phyloP scores from a whole-genome alignment of 2,797 vertebrate species.

The Chaetophractus vellerosus region DNA sequence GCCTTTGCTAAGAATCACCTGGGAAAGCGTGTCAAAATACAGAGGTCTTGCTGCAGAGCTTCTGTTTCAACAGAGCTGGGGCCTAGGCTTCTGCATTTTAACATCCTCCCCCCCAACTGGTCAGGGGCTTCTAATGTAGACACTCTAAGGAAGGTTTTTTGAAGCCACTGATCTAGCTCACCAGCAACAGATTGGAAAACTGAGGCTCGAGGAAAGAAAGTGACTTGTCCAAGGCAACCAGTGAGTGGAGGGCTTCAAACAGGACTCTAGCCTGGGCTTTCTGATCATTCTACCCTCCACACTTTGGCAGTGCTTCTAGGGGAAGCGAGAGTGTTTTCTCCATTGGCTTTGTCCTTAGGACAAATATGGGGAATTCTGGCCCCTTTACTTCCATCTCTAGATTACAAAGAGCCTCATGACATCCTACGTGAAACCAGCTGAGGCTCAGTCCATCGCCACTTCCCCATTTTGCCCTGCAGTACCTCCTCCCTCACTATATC shows the following conservation, averaged over 20 bases:
- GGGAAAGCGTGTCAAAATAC: neutral
- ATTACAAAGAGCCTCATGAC: neutral
- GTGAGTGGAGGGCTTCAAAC: neutral
- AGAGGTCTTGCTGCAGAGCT: neutral
- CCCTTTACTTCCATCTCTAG: neutral
- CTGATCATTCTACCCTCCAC: neutral
- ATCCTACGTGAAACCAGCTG: neutral
- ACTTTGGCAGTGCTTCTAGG: neutral
- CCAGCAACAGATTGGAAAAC: constrained; percentile 59
- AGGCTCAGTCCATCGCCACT: no score
- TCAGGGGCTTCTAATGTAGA: neutral
- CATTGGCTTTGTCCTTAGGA: neutral
- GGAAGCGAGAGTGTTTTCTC: no score
- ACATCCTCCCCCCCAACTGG: neutral
- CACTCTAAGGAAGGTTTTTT: neutral
- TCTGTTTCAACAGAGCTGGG: rapidly evolving
- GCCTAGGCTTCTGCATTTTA: neutral
- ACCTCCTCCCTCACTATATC: rapidly evolving
- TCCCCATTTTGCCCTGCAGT: no score
- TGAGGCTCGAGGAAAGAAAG: constrained; percentile 68
- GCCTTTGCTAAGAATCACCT: neutral
- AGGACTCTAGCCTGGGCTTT: constrained; percentile 24
- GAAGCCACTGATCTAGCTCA: neutral
- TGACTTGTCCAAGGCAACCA: neutral
- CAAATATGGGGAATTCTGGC: neutral